Base-by-base conservation (phyloP, 2,888 invertebrate genomes). In the Noctua comes region DNA sequence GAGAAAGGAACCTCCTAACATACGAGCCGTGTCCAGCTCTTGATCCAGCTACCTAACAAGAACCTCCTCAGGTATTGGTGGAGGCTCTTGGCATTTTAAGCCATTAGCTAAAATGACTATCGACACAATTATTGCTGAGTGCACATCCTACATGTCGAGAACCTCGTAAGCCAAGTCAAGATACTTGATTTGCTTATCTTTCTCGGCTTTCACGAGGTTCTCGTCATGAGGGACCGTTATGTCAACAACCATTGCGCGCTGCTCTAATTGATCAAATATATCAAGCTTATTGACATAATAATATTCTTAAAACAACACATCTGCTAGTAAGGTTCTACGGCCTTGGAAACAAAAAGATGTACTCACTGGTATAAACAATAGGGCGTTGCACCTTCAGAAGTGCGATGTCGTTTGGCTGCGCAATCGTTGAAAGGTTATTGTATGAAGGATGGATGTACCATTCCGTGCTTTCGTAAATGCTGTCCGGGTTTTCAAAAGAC, bases 391-490 rank as follows among this genome's bases (percentile, higher is more conserved):
- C 10, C 18, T 66, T 77, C 36, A 77, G 10, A 18, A 77, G 46
- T 46, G 76, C 31, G 21, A 77, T 66, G 24, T 77, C 66, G 6
- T 75, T 27, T 18, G 54, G 27, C 46, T 77, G 77, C 21, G 43
- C 21, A 46, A 1, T 7, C 11, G 46, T 1, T 5, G 18, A 27
- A 0, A 5, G 7, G 18, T 66, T 31, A 8, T 77, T 48, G 24
- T 18, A 75, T 24, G 21, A 3, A 8, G 77, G 77, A 36, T 57
- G 27, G 18, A 13, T 66, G 46, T 75, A 77, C 77, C 77, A 77
- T 10, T 77, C 57, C 0, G 16, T 31, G 16, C 74, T 54, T 43
- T 74, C 75, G 21, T 57, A 66, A 24, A 66, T 36, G 2, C n/a
- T 27, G 3, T 65, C 54, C 2, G 77, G 75, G 24, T 75, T 75